A percentile compares a stretch with the other conserved stretches of the same genome.
These are phyloP conservation scores for Branchinecta lindahli DNA, from an alignment of 1,140 invertebrate genomes.

Conservation along the genomic window DNA sequence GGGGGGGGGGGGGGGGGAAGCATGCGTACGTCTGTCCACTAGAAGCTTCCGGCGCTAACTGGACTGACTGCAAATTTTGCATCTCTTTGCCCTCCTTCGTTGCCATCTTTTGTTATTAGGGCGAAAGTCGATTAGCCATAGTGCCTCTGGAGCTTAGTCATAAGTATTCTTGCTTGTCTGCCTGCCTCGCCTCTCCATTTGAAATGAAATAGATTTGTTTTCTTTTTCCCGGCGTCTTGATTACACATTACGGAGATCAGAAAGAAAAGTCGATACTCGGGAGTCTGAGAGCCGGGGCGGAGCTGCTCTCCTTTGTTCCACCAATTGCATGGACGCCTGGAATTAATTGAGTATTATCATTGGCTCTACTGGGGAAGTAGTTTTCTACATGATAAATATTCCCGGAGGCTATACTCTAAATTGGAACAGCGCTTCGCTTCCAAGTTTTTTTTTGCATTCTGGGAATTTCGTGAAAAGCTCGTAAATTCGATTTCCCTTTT, in stretches of 20 bases:
- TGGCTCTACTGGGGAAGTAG: conserved; percentile 6
- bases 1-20: too few relatives aligned
- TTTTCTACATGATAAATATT: conserved; percentile 11
- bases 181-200: not conserved
- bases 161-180: too few relatives aligned
- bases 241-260: conserved; percentile 10
- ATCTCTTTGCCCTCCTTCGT: too few relatives aligned
- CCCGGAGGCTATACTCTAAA: conserved; percentile 4
- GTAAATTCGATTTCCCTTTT: conserved; percentile 10
- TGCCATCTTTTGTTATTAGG: too few relatives aligned
- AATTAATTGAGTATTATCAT: conserved; percentile 11
- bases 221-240: not conserved
- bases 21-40: too few relatives aligned
- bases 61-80: too few relatives aligned
- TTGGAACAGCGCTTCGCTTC: conserved; percentile 9
- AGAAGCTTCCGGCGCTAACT: too few relatives aligned
- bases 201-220: conserved; percentile 8
- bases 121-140: too few relatives aligned
- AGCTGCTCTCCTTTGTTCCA: conserved; percentile 6
- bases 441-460: not conserved
- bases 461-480: not conserved
- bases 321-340: conserved; percentile 2
- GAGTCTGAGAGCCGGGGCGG: not conserved
- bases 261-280: conserved; percentile 6
- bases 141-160: too few relatives aligned